A percentile compares a stretch with the other conserved stretches of the same genome.
phyloP scores from a whole-genome alignment of 2,797 vertebrate species.

The Euphonia xanthogaster region DNA sequence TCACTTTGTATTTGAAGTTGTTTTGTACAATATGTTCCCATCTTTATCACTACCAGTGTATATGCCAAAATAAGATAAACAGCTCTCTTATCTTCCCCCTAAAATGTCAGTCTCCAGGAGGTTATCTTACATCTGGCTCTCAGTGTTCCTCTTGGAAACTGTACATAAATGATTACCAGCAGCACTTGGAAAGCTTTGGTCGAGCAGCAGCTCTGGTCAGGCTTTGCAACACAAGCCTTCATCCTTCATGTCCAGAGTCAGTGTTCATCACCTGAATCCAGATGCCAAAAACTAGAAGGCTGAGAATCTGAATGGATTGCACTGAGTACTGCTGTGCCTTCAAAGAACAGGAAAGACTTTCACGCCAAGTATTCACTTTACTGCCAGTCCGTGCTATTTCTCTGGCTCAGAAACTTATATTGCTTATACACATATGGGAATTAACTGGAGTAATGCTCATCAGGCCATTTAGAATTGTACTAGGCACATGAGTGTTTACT shows the following conservation, averaged over 20 bases:
- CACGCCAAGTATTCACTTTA: neutral
- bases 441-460: neutral
- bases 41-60: neutral
- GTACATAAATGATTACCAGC: neutral
- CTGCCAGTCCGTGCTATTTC: neutral
- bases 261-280: neutral
- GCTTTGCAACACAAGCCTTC: neutral
- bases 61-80: neutral
- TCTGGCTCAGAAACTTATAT: neutral
- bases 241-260: neutral
- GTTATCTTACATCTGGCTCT: neutral
- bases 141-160: neutral
- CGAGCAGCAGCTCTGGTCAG: neutral
- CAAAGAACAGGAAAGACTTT: constrained; percentile 18
- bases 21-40: neutral
- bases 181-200: neutral
- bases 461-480: neutral
- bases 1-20: neutral
- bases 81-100: neutral
- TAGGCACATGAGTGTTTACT: neutral
- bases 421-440: neutral
- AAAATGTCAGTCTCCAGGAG: neutral
- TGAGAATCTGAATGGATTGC: neutral
- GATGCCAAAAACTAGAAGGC: neutral
- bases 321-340: neutral